Evolutionary conservation across 2,888 invertebrate genomes (phyloP).

Genomic region (Amorpha juglandis): DNA sequence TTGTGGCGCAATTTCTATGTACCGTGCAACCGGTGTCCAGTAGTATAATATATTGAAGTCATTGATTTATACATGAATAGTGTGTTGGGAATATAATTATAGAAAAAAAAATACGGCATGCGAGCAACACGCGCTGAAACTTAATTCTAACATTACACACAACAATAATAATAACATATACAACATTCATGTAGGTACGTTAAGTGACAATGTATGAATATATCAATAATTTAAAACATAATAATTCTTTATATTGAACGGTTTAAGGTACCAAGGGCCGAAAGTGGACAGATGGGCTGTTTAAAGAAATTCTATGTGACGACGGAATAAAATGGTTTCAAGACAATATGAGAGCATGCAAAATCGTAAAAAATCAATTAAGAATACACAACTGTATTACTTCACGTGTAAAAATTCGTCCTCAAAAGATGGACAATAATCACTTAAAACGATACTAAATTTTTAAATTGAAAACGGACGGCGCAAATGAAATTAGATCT

Average conservation of each 20-base stretch:
- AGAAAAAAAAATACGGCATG: constrained; percentile 11
- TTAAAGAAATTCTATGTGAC: not conserved
- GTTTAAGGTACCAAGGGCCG: constrained; percentile 24
- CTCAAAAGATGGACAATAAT: constrained; percentile 21
- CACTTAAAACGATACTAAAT: constrained; percentile 26
- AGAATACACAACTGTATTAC: constrained; percentile 8
- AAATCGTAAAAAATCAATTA: constrained; percentile 20
- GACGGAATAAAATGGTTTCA: not conserved
- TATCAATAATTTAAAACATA: constrained; percentile 27
- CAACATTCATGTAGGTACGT: constrained; percentile 25
- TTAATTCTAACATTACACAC: constrained; percentile 22
- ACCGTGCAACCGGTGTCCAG: too few species aligned
- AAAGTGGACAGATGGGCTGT: constrained; percentile 5
- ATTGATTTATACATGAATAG: not conserved
- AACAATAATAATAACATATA: constrained; percentile 23
- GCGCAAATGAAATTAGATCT: constrained; percentile 27
- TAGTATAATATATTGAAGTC: too few species aligned
- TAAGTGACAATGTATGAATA: constrained; percentile 24
- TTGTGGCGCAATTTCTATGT: too few species aligned
- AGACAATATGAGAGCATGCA: constrained; percentile 1
- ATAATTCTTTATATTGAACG: constrained; percentile 23
- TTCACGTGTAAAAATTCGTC: constrained; percentile 13
- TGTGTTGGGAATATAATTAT: constrained; percentile 4
- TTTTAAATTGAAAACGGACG: constrained; percentile 27
- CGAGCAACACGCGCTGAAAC: constrained; percentile 22